A percentile compares a stretch with the other conserved stretches of the same genome.
phyloP scores from a whole-genome alignment of 2,797 vertebrate species.

The Tenualosa thibaudeaui region DNA sequence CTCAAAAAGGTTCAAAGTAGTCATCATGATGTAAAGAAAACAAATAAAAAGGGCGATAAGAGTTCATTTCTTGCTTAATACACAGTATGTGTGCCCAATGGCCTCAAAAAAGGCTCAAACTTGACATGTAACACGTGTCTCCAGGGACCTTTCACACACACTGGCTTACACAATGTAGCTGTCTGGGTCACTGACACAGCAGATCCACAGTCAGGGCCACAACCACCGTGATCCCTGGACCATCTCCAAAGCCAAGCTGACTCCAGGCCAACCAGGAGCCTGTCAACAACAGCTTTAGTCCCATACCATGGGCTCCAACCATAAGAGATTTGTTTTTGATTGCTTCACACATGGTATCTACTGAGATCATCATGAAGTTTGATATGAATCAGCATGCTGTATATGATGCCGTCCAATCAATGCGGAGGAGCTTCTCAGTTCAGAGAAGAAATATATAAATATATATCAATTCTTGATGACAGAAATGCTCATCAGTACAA shows the following conservation, averaged over 20 bases:
- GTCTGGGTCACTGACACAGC: constrained; percentile 2
- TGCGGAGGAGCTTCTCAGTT: background rate
- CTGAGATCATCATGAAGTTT: background rate
- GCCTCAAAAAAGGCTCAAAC: background rate
- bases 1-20: too few species aligned
- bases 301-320: background rate
- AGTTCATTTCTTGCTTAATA: background rate
- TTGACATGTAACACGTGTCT: background rate
- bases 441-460: background rate
- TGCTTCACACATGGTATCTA: background rate
- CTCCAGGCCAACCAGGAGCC: background rate
- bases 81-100: background rate
- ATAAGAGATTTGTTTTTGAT: background rate
- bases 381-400: background rate
- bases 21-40: background rate
- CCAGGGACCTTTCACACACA: background rate
- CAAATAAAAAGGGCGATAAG: background rate
- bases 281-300: background rate
- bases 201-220: background rate
- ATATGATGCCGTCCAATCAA: background rate
- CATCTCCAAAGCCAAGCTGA: background rate
- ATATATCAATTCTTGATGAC: background rate
- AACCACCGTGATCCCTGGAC: background rate
- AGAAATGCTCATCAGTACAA: background rate
- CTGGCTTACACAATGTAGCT: background rate